Conservation (phyloP, 2,888 invertebrate genomes). For the Eupithecia subumbrata region DNA sequence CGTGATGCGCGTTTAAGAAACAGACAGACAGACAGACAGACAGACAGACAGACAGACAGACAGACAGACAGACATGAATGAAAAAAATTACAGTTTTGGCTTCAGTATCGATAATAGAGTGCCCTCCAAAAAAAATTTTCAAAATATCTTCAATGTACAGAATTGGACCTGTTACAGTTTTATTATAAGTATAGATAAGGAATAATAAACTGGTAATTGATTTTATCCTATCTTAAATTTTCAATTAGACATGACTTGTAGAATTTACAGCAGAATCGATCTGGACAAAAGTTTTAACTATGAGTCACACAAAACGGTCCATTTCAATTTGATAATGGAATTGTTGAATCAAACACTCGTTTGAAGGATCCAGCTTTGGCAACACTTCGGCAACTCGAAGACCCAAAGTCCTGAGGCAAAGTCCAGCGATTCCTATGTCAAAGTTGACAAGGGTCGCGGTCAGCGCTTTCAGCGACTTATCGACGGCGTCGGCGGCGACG, state of each 20-base stretch:
- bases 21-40: no score
- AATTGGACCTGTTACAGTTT: no score
- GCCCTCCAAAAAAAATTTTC: no score
- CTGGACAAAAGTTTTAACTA: neutral
- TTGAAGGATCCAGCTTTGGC: constrained; percentile 23
- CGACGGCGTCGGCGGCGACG: constrained; percentile 55
- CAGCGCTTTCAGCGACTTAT: constrained; percentile 62
- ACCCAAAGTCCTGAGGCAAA: constrained; percentile 33
- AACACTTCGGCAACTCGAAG: constrained; percentile 5
- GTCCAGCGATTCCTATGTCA: constrained; percentile 58
- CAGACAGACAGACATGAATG: no score
- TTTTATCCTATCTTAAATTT: no score
- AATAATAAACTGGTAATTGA: no score
- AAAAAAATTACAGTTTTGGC: no score
- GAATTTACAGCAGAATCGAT: neutral
- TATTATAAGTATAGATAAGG: no score
- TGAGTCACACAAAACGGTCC: neutral
- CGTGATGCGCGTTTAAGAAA: no score
- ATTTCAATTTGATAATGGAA: constrained; percentile 18
- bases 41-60: no score
- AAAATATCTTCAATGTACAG: no score
- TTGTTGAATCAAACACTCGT: constrained; percentile 17
- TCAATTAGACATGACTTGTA: neutral
- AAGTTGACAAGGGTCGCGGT: constrained; percentile 70
- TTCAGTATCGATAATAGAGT: no score